Evolutionary conservation across 2,888 invertebrate species (phyloP).

Genomic region (Parascotia fuliginaria): DNA sequence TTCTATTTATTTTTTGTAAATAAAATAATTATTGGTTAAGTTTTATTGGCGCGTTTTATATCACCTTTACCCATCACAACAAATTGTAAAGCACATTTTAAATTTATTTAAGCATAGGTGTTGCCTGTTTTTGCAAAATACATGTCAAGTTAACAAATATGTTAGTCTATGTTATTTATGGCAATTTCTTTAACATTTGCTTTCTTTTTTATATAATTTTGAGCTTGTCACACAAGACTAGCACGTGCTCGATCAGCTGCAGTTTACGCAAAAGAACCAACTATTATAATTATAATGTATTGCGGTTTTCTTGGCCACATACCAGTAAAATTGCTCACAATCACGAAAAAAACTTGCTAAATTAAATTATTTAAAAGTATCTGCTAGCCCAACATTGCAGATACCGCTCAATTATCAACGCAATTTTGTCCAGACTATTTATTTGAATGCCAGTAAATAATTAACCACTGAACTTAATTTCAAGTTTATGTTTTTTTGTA

Average conservation of each 20-base stretch:
- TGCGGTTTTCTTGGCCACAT: constrained; percentile 2
- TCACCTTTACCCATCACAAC: neutral
- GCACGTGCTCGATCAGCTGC: neutral
- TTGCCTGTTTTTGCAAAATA: too few species aligned
- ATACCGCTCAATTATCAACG: constrained; percentile 35
- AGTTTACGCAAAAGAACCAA: neutral
- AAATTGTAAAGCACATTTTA: too few species aligned
- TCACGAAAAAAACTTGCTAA: constrained; percentile 8
- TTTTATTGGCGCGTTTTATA: neutral
- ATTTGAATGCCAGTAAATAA: constrained; percentile 45
- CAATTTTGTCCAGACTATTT: constrained; percentile 39
- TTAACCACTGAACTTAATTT: constrained; percentile 38
- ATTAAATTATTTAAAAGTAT: constrained; percentile 29
- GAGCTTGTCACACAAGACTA: neutral
- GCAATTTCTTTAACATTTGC: too few species aligned
- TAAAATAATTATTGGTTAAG: constrained; percentile 3
- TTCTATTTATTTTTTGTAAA: constrained; percentile 13
- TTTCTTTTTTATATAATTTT: neutral
- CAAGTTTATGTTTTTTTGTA: constrained; percentile 25
- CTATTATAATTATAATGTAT: constrained; percentile 4
- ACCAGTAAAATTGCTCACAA: neutral
- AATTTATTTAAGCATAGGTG: too few species aligned
- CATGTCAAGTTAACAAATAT: too few species aligned
- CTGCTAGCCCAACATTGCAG: constrained; percentile 28
- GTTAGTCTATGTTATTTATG: too few species aligned